Conservation (phyloP, 2,888 invertebrate genomes). For the Hyles lineata region DNA sequence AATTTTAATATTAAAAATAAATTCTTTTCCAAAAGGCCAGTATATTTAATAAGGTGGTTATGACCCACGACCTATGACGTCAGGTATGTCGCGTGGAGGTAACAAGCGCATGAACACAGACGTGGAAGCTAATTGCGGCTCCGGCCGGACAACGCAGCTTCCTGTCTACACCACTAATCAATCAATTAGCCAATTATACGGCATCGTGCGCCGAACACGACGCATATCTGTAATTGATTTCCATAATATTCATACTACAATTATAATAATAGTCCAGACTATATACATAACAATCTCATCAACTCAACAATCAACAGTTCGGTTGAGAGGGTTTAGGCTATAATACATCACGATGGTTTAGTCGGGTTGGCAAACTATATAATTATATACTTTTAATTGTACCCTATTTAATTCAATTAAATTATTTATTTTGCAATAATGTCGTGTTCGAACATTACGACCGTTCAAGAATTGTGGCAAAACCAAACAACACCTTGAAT, state of each 20-base stretch:
- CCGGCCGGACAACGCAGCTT: slow-evolving; percentile 25
- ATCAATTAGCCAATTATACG: slow-evolving; percentile 44
- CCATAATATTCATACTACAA: not conserved
- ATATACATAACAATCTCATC: too few relatives aligned
- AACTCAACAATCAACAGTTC: too few relatives aligned
- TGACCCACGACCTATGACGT: not conserved
- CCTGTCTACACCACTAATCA: slow-evolving; percentile 38
- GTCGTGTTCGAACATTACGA: too few relatives aligned
- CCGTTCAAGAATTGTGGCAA: too few relatives aligned
- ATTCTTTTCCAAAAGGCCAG: not conserved
- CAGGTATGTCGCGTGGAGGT: not conserved
- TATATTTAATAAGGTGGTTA: not conserved
- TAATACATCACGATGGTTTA: too few relatives aligned
- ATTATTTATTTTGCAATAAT: too few relatives aligned
- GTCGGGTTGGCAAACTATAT: too few relatives aligned
- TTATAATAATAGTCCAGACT: not conserved
- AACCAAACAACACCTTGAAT: too few relatives aligned
- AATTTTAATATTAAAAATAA: not conserved
- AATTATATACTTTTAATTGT: too few relatives aligned
- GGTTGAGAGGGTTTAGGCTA: too few relatives aligned
- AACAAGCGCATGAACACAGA: not conserved
- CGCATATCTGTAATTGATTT: slow-evolving; percentile 5
- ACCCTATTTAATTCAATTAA: too few relatives aligned
- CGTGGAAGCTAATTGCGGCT: slow-evolving; percentile 14
- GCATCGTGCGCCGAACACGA: slow-evolving; percentile 6